phyloP scores from a whole-genome alignment of 2,888 invertebrate species.

The Empis livida region DNA sequence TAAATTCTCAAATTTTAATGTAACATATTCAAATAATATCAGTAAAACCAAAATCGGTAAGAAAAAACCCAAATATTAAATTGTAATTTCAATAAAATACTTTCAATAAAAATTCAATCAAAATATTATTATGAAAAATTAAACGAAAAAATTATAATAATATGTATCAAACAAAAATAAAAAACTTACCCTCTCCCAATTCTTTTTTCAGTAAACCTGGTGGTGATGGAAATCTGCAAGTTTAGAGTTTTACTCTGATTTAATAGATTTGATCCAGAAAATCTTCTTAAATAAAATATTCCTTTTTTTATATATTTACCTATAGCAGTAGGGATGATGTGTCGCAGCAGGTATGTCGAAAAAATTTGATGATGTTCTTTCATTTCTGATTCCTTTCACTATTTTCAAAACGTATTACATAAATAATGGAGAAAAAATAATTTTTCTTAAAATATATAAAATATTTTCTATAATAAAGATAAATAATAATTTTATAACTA shows the following conservation, averaged over 20 bases:
- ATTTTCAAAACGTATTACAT: conserved; percentile 6
- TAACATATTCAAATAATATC: too few relatives aligned
- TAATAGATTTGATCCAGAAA: conserved; percentile 4
- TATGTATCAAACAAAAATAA: neutral
- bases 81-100: too few relatives aligned
- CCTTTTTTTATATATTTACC: conserved; percentile 21
- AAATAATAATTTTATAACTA: too few relatives aligned
- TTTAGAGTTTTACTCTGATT: neutral
- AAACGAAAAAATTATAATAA: too few relatives aligned
- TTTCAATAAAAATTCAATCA: too few relatives aligned
- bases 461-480: too few relatives aligned
- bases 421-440: too few relatives aligned
- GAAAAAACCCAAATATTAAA: too few relatives aligned
- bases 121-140: too few relatives aligned
- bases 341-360: conserved; percentile 38
- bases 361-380: conserved; percentile 34
- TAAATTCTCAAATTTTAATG: too few relatives aligned
- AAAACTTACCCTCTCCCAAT: conserved; percentile 1
- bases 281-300: neutral
- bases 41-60: too few relatives aligned
- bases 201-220: conserved; percentile 10
- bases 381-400: conserved; percentile 37
- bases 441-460: too few relatives aligned
- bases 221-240: conserved; percentile 27
- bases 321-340: conserved; percentile 37